Evolutionary conservation across 2,888 invertebrate genomes (phyloP), one percentile per base, ranked within the genome.

Genomic region (Exephanes ischioxanthus): DNA sequence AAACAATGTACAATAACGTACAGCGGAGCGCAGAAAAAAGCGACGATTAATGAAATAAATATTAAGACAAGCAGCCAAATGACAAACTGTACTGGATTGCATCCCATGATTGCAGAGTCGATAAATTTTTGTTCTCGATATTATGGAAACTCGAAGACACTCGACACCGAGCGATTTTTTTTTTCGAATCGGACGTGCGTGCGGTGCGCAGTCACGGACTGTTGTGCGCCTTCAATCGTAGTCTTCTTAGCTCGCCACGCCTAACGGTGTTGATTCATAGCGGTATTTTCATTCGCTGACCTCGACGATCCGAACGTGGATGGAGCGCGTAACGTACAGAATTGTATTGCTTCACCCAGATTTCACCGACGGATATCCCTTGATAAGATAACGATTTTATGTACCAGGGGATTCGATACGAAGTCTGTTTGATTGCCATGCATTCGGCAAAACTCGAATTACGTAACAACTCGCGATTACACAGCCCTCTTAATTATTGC

Each of bases 21-120:
- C 89, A 96, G 94, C 82, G 95, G 95, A 1, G 97, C 96, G 88
- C 96, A 96, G 87, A 97, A 94, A 70, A 95, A 95, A 14, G 97
- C 97, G 66, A 97, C 94, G 94, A 95, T 95, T 90, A 97, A 96
- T 22, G 96, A 95, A 66, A 97, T 92, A 88, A 97, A 95, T 90
- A 97, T 95, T 79, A 97, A 94, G 86, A 97, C 94, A 53, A 97
- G 86, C 1, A 97, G 94, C 97, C 97, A 97, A 88, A 97, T 94
- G 77, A 97, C 93, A 73, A 96, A 96, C 94, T 95, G 96, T 16
- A 97, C 78, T 75, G 96, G 94, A 94, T 97, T 97, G 79, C 95
- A 84, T n/a, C 68, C 75, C 87, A 87, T 87, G 53, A 70, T 84
- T 30, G 33, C 61, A 33, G 2, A 19, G 14, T 26, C 19, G n/a